phyloP scores from a whole-genome alignment of 2,888 invertebrate species.

The Phytoseiulus persimilis region DNA sequence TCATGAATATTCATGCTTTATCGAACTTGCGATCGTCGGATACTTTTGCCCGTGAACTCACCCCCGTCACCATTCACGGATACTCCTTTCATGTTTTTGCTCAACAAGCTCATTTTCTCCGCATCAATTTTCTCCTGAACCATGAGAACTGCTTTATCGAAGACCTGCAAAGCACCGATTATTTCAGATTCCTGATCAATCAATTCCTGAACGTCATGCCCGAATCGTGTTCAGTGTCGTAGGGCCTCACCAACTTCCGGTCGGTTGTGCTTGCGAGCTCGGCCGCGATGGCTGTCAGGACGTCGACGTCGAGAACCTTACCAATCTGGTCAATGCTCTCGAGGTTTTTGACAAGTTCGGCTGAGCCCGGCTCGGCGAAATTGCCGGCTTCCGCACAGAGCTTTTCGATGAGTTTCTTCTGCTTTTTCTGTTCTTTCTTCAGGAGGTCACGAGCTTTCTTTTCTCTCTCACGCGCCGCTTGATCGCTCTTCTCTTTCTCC shows the following conservation, averaged over 20 bases:
- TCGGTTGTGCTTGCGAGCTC: slow-evolving; percentile 10
- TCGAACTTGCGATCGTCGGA: too few species aligned
- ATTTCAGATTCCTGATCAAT: too few species aligned
- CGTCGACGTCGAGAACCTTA: not conserved
- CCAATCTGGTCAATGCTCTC: slow-evolving; percentile 13
- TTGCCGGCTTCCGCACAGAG: slow-evolving; percentile 45
- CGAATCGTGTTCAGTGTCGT: too few species aligned
- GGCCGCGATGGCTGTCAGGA: slow-evolving; percentile 52
- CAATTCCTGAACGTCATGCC: too few species aligned
- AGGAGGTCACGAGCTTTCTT: slow-evolving; percentile 75
- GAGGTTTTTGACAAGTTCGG: slow-evolving; percentile 28
- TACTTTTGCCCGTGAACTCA: slow-evolving; percentile 48
- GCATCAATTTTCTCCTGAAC: not conserved
- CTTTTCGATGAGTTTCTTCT: slow-evolving; percentile 59
- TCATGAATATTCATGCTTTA: too few species aligned
- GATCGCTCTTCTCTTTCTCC: slow-evolving; percentile 44
- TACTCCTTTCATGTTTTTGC: slow-evolving; percentile 10
- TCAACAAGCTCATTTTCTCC: slow-evolving; percentile 15
- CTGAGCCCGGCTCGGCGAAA: slow-evolving; percentile 56
- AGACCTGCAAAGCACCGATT: not conserved
- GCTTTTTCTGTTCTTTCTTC: slow-evolving; percentile 77
- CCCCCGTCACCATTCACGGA: not conserved
- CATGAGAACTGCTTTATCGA: not conserved
- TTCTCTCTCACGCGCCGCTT: slow-evolving; percentile 62
- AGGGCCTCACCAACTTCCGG: slow-evolving; percentile 47